Percentiles rank a stretch among this genome's conserved stretches.
phyloP scores from a whole-genome alignment of 2,113 vertebrate species.

The Psilopsiagon aurifrons region DNA sequence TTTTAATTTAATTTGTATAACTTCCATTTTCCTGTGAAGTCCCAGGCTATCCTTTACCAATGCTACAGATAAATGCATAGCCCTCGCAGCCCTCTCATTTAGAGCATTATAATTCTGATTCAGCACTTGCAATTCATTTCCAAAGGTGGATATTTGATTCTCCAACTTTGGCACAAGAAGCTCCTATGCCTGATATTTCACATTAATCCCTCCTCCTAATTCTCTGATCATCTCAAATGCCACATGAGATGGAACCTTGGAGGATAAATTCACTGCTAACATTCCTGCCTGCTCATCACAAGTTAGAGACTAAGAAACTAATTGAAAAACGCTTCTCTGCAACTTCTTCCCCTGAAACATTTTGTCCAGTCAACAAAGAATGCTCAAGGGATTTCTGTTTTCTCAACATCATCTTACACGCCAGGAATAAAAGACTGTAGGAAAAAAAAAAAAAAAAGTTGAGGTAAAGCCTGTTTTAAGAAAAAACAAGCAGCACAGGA shows the following conservation, averaged over 20 bases:
- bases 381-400: neutral
- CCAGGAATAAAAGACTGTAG: neutral
- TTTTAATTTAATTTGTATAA: neutral
- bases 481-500: neutral
- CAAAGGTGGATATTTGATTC: slow-evolving; percentile 26
- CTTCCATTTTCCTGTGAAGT: neutral
- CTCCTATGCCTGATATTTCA: slow-evolving; percentile 36
- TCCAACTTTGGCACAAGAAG: neutral
- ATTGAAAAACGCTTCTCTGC: slow-evolving; percentile 29
- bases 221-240: slow-evolving; percentile 51
- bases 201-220: slow-evolving; percentile 32
- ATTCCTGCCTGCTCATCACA: neutral
- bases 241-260: slow-evolving; percentile 11
- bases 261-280: slow-evolving; percentile 17
- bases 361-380: neutral
- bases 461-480: neutral
- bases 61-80: neutral
- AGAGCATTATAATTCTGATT: neutral
- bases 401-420: neutral
- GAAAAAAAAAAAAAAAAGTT: neutral
- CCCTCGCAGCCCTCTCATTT: neutral
- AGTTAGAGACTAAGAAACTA: neutral
- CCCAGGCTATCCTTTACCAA: neutral
- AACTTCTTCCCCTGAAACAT: neutral
- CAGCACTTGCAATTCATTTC: neutral